Conservation (phyloP, 1,140 invertebrate species). For the Atta colombica region DNA sequence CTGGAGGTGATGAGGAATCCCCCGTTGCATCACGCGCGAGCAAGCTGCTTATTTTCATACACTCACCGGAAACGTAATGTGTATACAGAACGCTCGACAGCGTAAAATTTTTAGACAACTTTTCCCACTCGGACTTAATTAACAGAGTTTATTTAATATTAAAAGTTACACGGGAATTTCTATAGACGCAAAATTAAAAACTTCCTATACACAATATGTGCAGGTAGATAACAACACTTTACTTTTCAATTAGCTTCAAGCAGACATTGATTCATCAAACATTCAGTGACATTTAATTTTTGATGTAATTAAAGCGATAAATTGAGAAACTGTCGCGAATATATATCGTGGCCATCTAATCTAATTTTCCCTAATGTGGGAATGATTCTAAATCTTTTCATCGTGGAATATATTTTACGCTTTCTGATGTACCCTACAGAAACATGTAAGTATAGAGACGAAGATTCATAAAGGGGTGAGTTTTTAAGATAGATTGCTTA, state of each 20-base stretch:
- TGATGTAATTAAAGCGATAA: background rate
- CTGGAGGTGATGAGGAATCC: background rate
- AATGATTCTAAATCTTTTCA: constrained; percentile 16
- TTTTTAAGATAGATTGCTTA: constrained; percentile 66
- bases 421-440: constrained; percentile 35
- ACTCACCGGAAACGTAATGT: background rate
- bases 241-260: background rate
- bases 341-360: background rate
- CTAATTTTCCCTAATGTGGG: background rate
- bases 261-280: background rate
- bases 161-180: background rate
- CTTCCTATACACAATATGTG: background rate
- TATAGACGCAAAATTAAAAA: background rate
- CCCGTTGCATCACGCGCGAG: constrained; percentile 5
- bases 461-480: constrained; percentile 47
- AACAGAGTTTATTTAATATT: constrained; percentile 2
- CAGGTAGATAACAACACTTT: background rate
- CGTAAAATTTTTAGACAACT: constrained; percentile 22
- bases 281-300: background rate
- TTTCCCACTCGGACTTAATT: background rate
- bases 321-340: background rate
- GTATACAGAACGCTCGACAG: background rate
- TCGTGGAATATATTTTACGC: background rate
- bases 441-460: constrained; percentile 1
- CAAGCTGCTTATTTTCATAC: constrained; percentile 25